Evolutionary conservation across 2,888 invertebrate species (phyloP), one percentile per base, ranked within the genome.

Genomic region (Caenorhabditis sp.): DNA sequence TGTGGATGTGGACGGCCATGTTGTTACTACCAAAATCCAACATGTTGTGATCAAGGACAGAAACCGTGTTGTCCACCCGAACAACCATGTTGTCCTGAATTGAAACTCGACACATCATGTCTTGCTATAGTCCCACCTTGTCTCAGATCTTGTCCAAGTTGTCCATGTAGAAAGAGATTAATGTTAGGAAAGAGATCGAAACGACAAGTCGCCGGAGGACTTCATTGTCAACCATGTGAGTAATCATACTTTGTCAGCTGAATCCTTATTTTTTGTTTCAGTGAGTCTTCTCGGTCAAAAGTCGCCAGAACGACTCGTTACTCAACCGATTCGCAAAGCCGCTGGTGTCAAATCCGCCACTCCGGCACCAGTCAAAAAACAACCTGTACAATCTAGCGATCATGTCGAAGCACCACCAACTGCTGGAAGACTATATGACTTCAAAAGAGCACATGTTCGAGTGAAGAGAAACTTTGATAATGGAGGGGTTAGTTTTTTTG

Each of bases 1-100:
- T 83, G 83, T 59, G 80, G 80, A 31, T 84, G 84, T 63, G 84
- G 84, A 27, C 63, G 83, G 20, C 84, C 84, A 14, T 84, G 84
- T 62, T 84, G 84, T 62, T 84, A 83, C 70, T 83, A 83, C 70
- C 78, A 80, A 59, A 83, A 84, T 50, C 80, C 81, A 21, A 67
- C 70, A 12, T 84, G 84, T 58, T 84, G 84, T 65, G 76, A 78
- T 25, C 76, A 78, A 23, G 72, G 64, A 21, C 77, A 77, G 50
- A 78, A 79, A 59, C 78, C 84, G 0, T 84, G 84, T 61, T 84
- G 84, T 68, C 84, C 83, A 8, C 83, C 83, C 10, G 80, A 78
- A 43, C 78, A 80, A 5, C 83, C 83, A 20, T 84, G 84, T 60
- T 84, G 84, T 62, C 83, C 83, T 0, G 77, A 78, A n/a, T 54